Evolutionary conservation across 2,113 vertebrate genomes (phyloP).

Genomic region (Porphyrio hochstetteri): DNA sequence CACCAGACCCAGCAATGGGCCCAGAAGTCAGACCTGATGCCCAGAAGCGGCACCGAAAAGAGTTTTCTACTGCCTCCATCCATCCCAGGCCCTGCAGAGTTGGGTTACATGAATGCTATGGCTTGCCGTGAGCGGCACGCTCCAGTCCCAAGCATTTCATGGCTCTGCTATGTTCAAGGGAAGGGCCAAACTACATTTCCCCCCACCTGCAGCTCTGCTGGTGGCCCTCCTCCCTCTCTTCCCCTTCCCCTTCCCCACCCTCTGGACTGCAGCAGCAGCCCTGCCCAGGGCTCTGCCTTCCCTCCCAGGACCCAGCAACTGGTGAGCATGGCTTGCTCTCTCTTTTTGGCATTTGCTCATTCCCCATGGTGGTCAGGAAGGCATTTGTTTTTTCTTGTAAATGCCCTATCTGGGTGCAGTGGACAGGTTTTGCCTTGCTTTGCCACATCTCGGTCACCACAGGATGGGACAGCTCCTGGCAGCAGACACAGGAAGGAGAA

Average conservation of each 20-base stretch:
- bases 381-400: neutral
- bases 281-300: neutral
- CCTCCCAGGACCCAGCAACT: fast-evolving
- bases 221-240: neutral
- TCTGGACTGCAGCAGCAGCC: fast-evolving
- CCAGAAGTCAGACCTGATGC: neutral
- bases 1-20: fast-evolving
- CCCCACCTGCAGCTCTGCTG: neutral
- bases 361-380: neutral
- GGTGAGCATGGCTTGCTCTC: neutral
- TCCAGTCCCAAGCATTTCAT: neutral
- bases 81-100: neutral
- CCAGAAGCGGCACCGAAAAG: neutral
- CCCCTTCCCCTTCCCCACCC: neutral
- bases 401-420: neutral
- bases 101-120: neutral
- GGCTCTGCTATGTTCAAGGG: neutral
- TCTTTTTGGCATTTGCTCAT: fast-evolving
- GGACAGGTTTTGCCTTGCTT: neutral
- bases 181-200: neutral
- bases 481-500: neutral
- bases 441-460: neutral
- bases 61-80: neutral
- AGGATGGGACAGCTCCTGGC: neutral
- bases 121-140: neutral